These are phyloP conservation scores for Cisticola juncidis DNA, from an alignment of 2,113 vertebrate genomes.

Conservation along the genomic window DNA sequence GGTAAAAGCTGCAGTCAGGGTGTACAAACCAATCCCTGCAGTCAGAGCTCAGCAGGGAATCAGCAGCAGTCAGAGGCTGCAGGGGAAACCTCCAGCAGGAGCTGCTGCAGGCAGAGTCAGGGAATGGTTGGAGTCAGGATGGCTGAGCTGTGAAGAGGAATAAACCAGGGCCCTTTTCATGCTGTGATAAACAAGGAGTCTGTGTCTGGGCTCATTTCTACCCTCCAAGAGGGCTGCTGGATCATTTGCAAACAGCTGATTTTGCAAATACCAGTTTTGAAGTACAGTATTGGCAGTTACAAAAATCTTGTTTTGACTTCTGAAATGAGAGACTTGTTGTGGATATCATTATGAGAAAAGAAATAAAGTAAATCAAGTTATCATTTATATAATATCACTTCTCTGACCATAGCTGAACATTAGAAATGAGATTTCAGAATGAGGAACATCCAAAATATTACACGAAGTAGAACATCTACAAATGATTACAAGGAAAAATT, in stretches of 20 bases:
- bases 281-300: neutral
- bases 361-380: neutral
- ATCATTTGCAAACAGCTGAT: neutral
- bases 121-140: neutral
- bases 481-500: constrained; percentile 40
- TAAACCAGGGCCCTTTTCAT: neutral
- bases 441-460: neutral
- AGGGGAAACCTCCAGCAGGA: neutral
- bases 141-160: neutral
- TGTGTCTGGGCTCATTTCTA: neutral
- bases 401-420: neutral
- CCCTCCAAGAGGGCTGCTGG: neutral
- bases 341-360: neutral
- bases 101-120: neutral
- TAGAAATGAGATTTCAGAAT: constrained; percentile 9
- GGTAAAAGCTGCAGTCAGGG: neutral
- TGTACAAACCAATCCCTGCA: neutral
- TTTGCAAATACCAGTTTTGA: neutral
- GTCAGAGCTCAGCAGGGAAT: neutral
- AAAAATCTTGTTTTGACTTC: constrained; percentile 31
- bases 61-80: neutral
- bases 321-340: neutral
- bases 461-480: constrained; percentile 9
- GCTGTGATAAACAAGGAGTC: neutral
- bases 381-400: neutral